These are phyloP conservation scores for Keiferia lycopersicella DNA, from an alignment of 2,888 invertebrate genomes.

Conservation along the genomic window DNA sequence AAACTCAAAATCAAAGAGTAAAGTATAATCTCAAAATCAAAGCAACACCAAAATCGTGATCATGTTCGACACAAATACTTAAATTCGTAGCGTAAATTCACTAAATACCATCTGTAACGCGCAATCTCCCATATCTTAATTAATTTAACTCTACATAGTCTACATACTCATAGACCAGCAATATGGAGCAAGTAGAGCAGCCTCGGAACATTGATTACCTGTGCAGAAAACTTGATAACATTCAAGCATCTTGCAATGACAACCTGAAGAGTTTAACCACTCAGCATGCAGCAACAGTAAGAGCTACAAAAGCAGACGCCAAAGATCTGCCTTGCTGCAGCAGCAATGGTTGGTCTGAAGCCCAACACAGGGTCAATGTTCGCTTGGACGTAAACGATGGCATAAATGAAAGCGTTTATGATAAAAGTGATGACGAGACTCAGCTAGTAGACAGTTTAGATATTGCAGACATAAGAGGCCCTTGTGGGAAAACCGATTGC, in stretches of 20 bases:
- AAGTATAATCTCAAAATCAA: too few relatives aligned
- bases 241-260: not conserved
- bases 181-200: not conserved
- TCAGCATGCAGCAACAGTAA: not conserved
- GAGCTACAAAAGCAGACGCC: not conserved
- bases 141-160: too few relatives aligned
- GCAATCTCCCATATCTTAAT: too few relatives aligned
- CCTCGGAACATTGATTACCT: not conserved
- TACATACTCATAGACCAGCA: not conserved
- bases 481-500: constrained; percentile 4
- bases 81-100: too few relatives aligned
- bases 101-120: too few relatives aligned
- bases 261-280: not conserved
- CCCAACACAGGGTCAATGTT: not conserved
- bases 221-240: not conserved
- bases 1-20: too few relatives aligned
- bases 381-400: not conserved
- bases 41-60: too few relatives aligned
- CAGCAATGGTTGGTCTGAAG: not conserved
- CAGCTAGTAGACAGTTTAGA: not conserved
- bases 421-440: not conserved
- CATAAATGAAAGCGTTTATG: not conserved
- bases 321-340: not conserved
- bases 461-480: constrained; percentile 9
- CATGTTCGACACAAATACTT: not conserved